Evolutionary conservation across 2,888 invertebrate species (phyloP), one percentile per base, ranked within the genome.

Genomic region (Epinotia brunnichana): DNA sequence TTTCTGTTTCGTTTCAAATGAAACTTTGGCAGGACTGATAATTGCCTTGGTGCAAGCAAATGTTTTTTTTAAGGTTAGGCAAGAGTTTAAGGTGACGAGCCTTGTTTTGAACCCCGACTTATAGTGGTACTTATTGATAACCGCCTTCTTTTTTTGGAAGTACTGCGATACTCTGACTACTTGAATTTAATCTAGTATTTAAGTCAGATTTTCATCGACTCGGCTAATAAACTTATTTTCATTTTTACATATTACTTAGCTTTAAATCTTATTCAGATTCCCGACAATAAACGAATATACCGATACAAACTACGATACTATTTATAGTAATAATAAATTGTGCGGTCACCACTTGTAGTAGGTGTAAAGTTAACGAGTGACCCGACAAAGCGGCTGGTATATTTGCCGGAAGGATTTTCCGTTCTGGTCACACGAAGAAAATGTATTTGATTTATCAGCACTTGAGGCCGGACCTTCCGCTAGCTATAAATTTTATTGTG

Each of bases 401-500:
- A 88, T 91, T 91, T 89, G 87, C 87, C 83, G 85, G 85, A 88
- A 90, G 88, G 89, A 90, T 90, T 90, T 90, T 85, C 87, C 87
- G 85, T 86, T 86, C 83, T 83, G 88, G 89, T 90, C 90, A 85
- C 88, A 88, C 87, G 88, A 91, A 91, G 91, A 90, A 91, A 91
- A 88, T 89, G 88, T 89, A 87, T 91, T 90, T 91, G 92, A 91
- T 91, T 91, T 92, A 92, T 91, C 87, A 90, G 90, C 89, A 90
- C 91, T 92, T 88, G 89, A 91, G 90, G 90, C 91, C 90, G 91
- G 91, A 92, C 91, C 91, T 91, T 92, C 90, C 91, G 90, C 81
- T 85, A 78, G 90, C 92, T 89, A 92, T 92, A 92, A 91, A 92
- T 92, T 92, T 90, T 91, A 92, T 91, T 92, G 91, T 90, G 90